Evolutionary conservation across 1,140 invertebrate genomes (phyloP), one percentile per base, ranked within the genome.

Genomic region (Bicyclus anynana): DNA sequence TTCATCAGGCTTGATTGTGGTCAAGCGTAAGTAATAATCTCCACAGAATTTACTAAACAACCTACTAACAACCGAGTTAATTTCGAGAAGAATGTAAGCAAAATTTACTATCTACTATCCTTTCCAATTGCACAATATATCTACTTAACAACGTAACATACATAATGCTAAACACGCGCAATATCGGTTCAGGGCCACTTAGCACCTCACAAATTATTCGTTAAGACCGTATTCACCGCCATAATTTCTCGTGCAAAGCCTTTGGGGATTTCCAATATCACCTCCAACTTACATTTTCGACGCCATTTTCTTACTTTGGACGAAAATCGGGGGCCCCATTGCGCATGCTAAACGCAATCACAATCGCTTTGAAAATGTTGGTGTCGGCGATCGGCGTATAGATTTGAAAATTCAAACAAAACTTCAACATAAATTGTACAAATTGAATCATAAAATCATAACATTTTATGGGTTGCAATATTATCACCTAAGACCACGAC

Each of bases 231-330:
- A 48, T 56, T 54, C 49, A 27, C 23, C 27, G 53, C 40, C 57
- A 64, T 62, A 62, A 60, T 57, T 66, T 55, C 51, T 42, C 53
- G 53, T 21, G 53, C 29, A 53, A 52, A 56, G 38, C 53, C 44
- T 53, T 47, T 48, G 59, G 58, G 65, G 65, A 63, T 62, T 33
- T 57, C 65, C 67, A 67, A 69, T 69, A 75, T 67, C 48, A 51
- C 60, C 62, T 44, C 21, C 20, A 50, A 60, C 65, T 62, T 56
- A 69, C 56, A 62, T 73, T 73, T 62, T 59, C 53, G 56, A 52
- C 26, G 54, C 62, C 60, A 64, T 72, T 72, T 70, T 74, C 62
- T 70, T 74, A 70, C 55, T 72, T 72, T 67, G 59, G 50, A 70
- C 62, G 60, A 56, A 72, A 77, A 77, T 67, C 67, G 67, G 54